Conservation (phyloP, 1,140 invertebrate species). For the Magallana ariakensis region DNA sequence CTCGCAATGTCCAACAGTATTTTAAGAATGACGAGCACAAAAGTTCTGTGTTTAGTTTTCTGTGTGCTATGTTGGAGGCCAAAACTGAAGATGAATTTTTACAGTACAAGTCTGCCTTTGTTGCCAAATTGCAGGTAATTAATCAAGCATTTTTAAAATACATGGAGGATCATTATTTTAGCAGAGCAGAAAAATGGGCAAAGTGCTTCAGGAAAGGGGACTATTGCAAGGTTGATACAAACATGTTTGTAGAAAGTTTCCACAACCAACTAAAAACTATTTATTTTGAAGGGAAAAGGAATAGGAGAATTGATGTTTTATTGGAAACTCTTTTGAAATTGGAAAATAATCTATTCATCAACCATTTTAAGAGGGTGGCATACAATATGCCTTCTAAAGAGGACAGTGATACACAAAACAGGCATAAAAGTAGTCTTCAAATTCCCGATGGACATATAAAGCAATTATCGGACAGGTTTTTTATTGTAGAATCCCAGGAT, state of each 20-base stretch:
- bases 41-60: conserved; percentile 11
- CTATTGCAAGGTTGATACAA: conserved; percentile 32
- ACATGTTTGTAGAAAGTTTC: conserved; percentile 53
- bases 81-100: conserved; percentile 33
- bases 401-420: background rate
- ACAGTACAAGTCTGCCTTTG: conserved; percentile 9
- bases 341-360: conserved; percentile 41
- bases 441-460: background rate
- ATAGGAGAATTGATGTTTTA: conserved; percentile 44
- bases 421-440: background rate
- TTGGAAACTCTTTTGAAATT: conserved; percentile 37
- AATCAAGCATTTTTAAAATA: conserved; percentile 41
- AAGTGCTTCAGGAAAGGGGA: conserved; percentile 8
- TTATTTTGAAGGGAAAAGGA: conserved; percentile 37
- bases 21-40: conserved; percentile 39
- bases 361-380: background rate
- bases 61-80: conserved; percentile 43
- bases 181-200: conserved; percentile 46
- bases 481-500: background rate
- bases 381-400: conserved; percentile 26
- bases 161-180: conserved; percentile 31
- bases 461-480: background rate
- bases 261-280: conserved; percentile 45
- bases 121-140: background rate
- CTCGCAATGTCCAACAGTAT: conserved; percentile 9